Conservation (phyloP, 2,888 invertebrate genomes). For the Chrysopilus asiliformis region DNA sequence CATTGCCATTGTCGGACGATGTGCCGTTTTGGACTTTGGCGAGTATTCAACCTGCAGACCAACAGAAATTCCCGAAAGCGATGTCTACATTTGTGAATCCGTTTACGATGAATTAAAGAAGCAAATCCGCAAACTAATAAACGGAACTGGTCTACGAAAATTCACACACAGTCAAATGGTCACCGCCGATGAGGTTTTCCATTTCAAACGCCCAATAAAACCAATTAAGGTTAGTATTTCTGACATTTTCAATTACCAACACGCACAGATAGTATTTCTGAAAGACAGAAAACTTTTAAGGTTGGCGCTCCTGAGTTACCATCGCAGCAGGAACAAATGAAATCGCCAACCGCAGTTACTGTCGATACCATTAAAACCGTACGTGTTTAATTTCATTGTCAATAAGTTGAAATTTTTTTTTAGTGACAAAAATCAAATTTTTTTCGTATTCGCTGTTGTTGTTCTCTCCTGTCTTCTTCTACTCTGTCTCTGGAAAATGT, state of each 20-base stretch:
- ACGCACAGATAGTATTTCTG: too few relatives aligned
- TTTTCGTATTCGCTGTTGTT: too few relatives aligned
- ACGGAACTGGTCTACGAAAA: slow-evolving; percentile 58
- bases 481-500: too few relatives aligned
- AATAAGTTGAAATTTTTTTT: too few relatives aligned
- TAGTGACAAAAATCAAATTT: too few relatives aligned
- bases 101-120: slow-evolving; percentile 80
- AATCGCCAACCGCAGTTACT: slow-evolving; percentile 2
- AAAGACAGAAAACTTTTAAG: too few relatives aligned
- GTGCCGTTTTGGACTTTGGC: slow-evolving; percentile 76
- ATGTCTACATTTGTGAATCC: slow-evolving; percentile 86
- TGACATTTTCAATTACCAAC: too few relatives aligned
- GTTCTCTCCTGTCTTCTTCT: too few relatives aligned
- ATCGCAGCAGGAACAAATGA: slow-evolving; percentile 6
- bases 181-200: slow-evolving; percentile 84
- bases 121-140: slow-evolving; percentile 52
- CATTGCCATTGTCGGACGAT: slow-evolving; percentile 81
- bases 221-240: slow-evolving; percentile 28
- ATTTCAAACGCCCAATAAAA: slow-evolving; percentile 57
- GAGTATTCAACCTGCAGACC: slow-evolving; percentile 84
- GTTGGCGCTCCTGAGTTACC: too few relatives aligned
- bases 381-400: too few relatives aligned
- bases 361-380: too few relatives aligned
- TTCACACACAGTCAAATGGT: slow-evolving; percentile 70
- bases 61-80: slow-evolving; percentile 85